Evolutionary conservation across 1,140 invertebrate species (phyloP).

Genomic region (Ceratina calcarata): DNA sequence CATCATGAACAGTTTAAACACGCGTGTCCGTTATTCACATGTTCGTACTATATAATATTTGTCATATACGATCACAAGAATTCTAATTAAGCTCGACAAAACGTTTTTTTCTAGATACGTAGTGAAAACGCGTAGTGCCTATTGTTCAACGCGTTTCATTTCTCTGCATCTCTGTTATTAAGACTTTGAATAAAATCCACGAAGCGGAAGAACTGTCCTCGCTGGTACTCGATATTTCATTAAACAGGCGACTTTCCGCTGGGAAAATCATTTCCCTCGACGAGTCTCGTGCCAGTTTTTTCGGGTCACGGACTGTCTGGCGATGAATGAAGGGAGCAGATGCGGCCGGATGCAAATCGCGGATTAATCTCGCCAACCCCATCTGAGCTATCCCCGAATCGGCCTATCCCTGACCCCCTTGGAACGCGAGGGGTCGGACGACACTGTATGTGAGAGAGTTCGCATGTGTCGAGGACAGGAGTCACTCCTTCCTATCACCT

Average conservation of each 20-base stretch:
- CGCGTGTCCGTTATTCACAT: too few species aligned
- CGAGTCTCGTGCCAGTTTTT: constrained; percentile 56
- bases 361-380: constrained; percentile 75
- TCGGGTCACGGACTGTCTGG: constrained; percentile 69
- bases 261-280: constrained; percentile 50
- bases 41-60: too few species aligned
- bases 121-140: too few species aligned
- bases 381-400: constrained; percentile 37
- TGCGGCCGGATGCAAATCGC: constrained; percentile 76
- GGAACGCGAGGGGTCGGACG: constrained; percentile 36
- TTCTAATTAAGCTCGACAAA: too few species aligned
- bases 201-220: not conserved
- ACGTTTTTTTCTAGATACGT: too few species aligned
- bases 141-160: too few species aligned
- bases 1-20: too few species aligned
- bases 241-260: not conserved
- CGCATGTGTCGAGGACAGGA: constrained; percentile 68
- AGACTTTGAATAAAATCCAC: not conserved
- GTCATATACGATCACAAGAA: too few species aligned
- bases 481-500: constrained; percentile 66
- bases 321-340: constrained; percentile 67
- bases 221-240: not conserved
- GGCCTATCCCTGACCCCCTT: constrained; percentile 59
- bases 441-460: constrained; percentile 58
- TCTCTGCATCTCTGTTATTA: too few species aligned